Base-by-base conservation (phyloP, 2,888 invertebrate genomes). In the Urechis unicinctus region DNA sequence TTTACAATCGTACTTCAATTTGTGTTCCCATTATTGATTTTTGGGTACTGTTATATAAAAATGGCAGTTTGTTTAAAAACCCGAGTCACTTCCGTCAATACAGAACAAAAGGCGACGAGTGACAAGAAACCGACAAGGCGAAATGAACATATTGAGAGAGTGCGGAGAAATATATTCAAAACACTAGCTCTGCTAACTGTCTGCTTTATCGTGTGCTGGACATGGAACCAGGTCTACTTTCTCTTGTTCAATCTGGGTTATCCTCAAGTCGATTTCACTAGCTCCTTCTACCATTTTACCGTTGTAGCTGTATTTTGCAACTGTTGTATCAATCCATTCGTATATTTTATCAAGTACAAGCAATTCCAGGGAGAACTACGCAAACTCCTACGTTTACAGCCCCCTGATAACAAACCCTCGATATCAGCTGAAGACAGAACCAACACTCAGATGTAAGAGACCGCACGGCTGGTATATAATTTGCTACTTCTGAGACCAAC, bases 311-410 rank as follows among this genome's bases (percentile, higher is more conserved):
- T 61, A 13, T 61, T 61, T 42, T 13, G 53, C 4, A 61, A 61
- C 49, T 61, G 56, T 25, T 61, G 59, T 42, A 36, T 59, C 26
- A 59, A 62, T 42, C 62, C 62, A 0, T n/a, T 62, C 41, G 55
- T 62, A 13, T 62, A 61, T 48, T 29, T 45, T 4, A 9, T 53
- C 26, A 54, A 57, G 45, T 59, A 59, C 36, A 54, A 61, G 28
- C 57, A 30, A 31, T 61, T 61, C 21, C 50, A 59, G 52, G 46
- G n/a, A n/a, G n/a, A n/a, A n/a, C n/a, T n/a, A n/a, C n/a, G n/a
- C n/a, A n/a, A n/a, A n/a, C n/a, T n/a, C n/a, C n/a, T n/a, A n/a
- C n/a, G n/a, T n/a, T n/a, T n/a, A n/a, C n/a, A n/a, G n/a, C n/a
- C n/a, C n/a, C n/a, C n/a, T n/a, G n/a, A n/a, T n/a, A n/a, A n/a